Evolutionary conservation across 2,113 vertebrate species (phyloP), one percentile per base, ranked within the genome.

Genomic region (Centrocercus urophasianus): DNA sequence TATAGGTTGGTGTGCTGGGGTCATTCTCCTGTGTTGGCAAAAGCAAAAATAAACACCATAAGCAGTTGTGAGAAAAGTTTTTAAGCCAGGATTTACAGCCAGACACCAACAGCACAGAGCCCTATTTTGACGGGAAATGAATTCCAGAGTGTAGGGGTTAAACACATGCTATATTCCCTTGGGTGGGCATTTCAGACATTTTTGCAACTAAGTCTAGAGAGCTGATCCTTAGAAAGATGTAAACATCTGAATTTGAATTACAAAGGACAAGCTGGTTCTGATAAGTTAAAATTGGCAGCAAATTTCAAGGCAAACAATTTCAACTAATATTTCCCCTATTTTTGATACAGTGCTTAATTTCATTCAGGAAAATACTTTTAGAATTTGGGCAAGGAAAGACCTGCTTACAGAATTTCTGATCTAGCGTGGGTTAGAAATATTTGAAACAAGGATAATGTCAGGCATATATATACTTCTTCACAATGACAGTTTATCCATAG

Each of bases 51-150:
- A 94, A 42, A 60, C 24, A 77, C 72, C 60, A 61, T 67, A 81
- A 86, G 78, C 65, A 81, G 90, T 38, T 14, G 43, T 47, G 61
- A 34, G 50, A 61, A 77, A 74, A 83, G 11, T 50, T 56, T 92
- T 96, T 65, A 95, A 78, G 63, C 11, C 56, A 94, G 86, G 86
- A 94, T 93, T 96, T 95, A 93, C 61, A 84, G 88, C 73, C 80
- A 95, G 90, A 71, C 0, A 0, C 86, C 80, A 90, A 75, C 40
- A 57, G 34, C 63, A 43, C 0, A 0, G 52, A 90, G 47, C 42
- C 54, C 40, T 77, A 69, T 88, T 94, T 92, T 88, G 86, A 86
- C 12, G 3, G 86, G 83, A 96, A 96, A 95, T 92, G 10, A 94
- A 90, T 86, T 95, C 73, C 92, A 96, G 90, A 90, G 43, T 52